Percentiles rank a stretch among this genome's conserved stretches.
These are phyloP conservation scores for Stegodyphus dumicola DNA, from an alignment of 1,140 invertebrate species.

Conservation along the genomic window DNA sequence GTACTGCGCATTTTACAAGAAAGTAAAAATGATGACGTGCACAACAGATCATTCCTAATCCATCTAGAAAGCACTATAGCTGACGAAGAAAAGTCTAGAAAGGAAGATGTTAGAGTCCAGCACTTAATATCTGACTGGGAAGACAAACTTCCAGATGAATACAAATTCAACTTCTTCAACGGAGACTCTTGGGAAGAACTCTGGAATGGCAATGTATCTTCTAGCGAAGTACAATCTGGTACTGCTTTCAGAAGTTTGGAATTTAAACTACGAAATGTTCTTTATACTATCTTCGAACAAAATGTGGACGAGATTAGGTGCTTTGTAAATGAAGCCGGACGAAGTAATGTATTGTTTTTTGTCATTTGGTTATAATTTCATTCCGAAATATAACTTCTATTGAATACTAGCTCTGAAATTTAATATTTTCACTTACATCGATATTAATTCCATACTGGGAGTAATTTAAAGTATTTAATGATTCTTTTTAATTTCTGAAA, in stretches of 20 bases:
- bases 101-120: neutral
- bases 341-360: neutral
- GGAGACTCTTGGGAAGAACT: constrained; percentile 28
- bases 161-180: constrained; percentile 73
- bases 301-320: neutral
- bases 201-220: constrained; percentile 9
- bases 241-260: constrained; percentile 1
- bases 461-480: too few species aligned
- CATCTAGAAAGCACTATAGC: neutral
- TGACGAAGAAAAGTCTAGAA: neutral
- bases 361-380: too few species aligned
- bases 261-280: neutral
- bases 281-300: neutral
- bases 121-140: constrained; percentile 61
- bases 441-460: too few species aligned
- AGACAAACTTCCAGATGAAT: constrained; percentile 74
- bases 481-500: too few species aligned
- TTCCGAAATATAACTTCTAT: too few species aligned
- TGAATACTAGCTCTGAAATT: too few species aligned
- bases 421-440: too few species aligned
- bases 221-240: neutral
- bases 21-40: neutral
- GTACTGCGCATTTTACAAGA: constrained; percentile 8
- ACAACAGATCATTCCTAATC: neutral
- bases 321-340: neutral